Percentiles rank a stretch among this genome's conserved stretches.
phyloP scores from a whole-genome alignment of 2,113 vertebrate genomes.

The Podocnemis expansa region DNA sequence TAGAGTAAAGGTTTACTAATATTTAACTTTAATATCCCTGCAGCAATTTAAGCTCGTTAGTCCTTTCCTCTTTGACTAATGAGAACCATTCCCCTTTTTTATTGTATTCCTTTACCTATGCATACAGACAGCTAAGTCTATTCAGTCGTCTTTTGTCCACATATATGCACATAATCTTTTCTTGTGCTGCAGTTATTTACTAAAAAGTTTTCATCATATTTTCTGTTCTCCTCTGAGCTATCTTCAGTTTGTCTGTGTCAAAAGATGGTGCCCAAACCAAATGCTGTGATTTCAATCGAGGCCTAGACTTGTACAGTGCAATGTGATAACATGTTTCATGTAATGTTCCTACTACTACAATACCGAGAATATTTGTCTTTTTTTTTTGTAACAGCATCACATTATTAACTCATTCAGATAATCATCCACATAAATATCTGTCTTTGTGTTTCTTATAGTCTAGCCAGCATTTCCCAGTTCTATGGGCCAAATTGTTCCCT shows the following conservation, averaged over 20 bases:
- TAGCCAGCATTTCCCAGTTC: background rate
- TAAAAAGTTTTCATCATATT: background rate
- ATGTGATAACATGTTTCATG: fast-evolving
- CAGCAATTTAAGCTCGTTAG: background rate
- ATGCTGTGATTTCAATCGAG: background rate
- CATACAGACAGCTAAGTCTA: background rate
- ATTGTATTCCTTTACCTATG: background rate
- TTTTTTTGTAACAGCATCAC: fast-evolving
- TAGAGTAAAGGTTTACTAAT: background rate
- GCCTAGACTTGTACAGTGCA: background rate
- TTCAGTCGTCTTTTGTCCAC: background rate
- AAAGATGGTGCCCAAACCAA: background rate
- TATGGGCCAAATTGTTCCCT: background rate
- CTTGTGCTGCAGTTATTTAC: background rate
- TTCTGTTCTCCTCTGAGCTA: background rate
- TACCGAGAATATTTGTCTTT: background rate
- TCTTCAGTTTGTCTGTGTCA: background rate
- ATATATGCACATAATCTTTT: background rate
- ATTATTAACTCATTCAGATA: fast-evolving
- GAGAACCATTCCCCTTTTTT: background rate
- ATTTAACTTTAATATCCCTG: background rate
- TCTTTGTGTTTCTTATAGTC: background rate
- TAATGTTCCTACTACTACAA: background rate
- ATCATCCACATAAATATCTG: background rate
- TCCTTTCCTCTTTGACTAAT: background rate